Conservation (phyloP, 2,113 vertebrate species). For the Channa maculata region DNA sequence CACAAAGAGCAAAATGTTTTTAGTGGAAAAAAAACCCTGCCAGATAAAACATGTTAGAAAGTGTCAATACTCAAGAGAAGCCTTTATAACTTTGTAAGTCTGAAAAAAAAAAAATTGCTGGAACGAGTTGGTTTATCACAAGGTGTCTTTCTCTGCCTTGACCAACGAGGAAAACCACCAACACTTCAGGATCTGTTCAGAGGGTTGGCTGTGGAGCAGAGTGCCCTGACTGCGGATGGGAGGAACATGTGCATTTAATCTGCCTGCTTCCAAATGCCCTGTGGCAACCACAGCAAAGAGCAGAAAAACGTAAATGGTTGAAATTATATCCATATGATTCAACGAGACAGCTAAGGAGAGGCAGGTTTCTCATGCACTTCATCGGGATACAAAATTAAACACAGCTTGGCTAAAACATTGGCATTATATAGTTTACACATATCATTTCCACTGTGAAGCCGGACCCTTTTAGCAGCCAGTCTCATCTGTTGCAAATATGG, state of each 20-base stretch:
- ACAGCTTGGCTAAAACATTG: conserved; percentile 86
- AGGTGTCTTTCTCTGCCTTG: conserved; percentile 74
- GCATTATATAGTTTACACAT: conserved; percentile 90
- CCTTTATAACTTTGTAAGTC: conserved; percentile 49
- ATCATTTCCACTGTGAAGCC: conserved; percentile 86
- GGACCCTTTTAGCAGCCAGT: conserved; percentile 75
- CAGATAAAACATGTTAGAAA: conserved; percentile 58
- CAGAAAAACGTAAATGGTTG: conserved; percentile 87
- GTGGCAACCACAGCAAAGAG: conserved; percentile 88
- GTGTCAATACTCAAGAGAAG: conserved; percentile 52
- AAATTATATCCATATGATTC: conserved; percentile 91
- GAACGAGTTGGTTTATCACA: conserved; percentile 69
- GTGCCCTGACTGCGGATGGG: conserved; percentile 78
- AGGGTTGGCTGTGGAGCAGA: conserved; percentile 66
- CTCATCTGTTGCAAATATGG: conserved; percentile 71
- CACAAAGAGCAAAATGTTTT: conserved; percentile 24
- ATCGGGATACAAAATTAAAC: conserved; percentile 87
- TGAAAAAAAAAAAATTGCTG: conserved; percentile 36
- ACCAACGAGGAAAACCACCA: conserved; percentile 85
- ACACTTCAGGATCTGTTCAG: conserved; percentile 85
- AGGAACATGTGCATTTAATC: conserved; percentile 88
- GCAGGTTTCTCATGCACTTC: conserved; percentile 86
- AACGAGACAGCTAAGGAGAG: conserved; percentile 87
- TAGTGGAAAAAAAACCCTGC: conserved; percentile 44
- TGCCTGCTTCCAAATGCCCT: conserved; percentile 87